Evolutionary conservation across 2,113 vertebrate species (phyloP).

Genomic region (Picathartes gymnocephalus): DNA sequence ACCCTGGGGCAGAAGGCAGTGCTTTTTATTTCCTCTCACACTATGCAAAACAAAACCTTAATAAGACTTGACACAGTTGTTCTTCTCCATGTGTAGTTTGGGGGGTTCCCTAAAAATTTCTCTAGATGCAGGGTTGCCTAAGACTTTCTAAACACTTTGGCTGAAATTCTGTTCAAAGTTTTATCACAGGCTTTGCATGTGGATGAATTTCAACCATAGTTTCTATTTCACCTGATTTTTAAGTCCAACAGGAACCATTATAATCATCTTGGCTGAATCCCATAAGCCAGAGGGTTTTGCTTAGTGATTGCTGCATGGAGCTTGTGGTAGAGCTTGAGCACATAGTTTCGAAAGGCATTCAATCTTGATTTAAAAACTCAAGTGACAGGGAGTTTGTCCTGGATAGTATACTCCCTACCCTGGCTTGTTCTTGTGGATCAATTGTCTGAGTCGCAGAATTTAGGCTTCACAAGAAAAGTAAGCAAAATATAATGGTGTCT

Average conservation of each 20-base stretch:
- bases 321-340: neutral
- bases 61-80: neutral
- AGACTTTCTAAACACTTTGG: neutral
- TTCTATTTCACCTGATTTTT: conserved; percentile 10
- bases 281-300: neutral
- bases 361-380: neutral
- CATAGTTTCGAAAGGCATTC: neutral
- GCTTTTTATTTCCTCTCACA: conserved; percentile 32
- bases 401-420: neutral
- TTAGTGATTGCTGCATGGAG: neutral
- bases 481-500: neutral
- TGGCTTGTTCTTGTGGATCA: neutral
- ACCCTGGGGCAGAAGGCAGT: conserved; percentile 15
- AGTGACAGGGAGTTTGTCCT: neutral
- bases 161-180: neutral
- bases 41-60: neutral
- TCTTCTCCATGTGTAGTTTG: neutral
- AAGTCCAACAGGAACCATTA: neutral
- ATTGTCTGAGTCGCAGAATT: neutral
- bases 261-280: neutral
- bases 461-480: neutral
- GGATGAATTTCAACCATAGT: neutral
- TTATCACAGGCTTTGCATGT: neutral
- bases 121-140: neutral
- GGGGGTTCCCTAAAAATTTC: neutral